Evolutionary conservation across 2,113 vertebrate genomes (phyloP).

Genomic region (Crotalus horridus): DNA sequence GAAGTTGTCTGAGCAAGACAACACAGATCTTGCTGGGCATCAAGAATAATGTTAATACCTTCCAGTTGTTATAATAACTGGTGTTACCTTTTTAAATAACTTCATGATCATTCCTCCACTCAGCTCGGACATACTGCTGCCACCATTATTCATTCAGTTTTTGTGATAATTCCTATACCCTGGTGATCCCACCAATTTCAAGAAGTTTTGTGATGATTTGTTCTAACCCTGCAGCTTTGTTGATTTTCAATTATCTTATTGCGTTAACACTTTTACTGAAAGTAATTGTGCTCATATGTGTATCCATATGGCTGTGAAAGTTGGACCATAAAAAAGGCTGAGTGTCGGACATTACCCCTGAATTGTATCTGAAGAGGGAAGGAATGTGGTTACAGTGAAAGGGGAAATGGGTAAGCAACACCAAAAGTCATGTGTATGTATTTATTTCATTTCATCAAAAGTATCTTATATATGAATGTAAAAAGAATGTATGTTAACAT

Average conservation of each 20-base stretch:
- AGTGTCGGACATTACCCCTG: too few relatives aligned
- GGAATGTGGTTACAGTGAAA: too few relatives aligned
- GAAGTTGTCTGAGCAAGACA: neutral
- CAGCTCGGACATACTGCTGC: neutral
- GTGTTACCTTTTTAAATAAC: neutral
- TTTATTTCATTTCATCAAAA: too few relatives aligned
- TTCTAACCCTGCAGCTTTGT: neutral
- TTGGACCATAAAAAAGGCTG: too few relatives aligned
- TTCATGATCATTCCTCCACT: neutral
- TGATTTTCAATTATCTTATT: neutral
- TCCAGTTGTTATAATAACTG: neutral
- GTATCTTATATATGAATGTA: too few relatives aligned
- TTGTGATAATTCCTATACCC: neutral
- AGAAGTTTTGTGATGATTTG: neutral
- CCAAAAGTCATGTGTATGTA: too few relatives aligned
- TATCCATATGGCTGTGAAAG: neutral
- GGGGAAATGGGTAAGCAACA: too few relatives aligned
- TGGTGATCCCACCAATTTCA: neutral
- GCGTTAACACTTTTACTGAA: neutral
- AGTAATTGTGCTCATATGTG: neutral
- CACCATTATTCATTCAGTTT: neutral
- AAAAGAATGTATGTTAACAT: too few relatives aligned
- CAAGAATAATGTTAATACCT: neutral
- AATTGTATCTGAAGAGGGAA: too few relatives aligned
- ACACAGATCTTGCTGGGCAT: neutral